These are phyloP conservation scores for Cataglyphis cursor DNA, from an alignment of 2,888 invertebrate genomes.

Conservation along the genomic window DNA sequence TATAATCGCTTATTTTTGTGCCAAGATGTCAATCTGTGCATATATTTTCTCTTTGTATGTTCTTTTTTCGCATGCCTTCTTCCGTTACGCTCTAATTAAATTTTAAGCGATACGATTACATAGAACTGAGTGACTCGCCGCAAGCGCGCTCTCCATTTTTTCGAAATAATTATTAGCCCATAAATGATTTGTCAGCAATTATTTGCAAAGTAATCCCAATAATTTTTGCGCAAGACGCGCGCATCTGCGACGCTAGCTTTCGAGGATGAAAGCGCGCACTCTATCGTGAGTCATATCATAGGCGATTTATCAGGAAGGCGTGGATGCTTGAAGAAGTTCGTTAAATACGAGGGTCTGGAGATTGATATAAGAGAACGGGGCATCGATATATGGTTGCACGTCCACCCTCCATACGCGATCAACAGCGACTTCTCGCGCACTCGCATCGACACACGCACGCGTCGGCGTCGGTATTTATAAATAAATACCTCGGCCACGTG, in stretches of 20 bases:
- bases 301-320: slow-evolving; percentile 62
- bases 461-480: slow-evolving; percentile 77
- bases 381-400: slow-evolving; percentile 46
- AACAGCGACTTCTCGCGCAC: slow-evolving; percentile 32
- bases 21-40: slow-evolving; percentile 20
- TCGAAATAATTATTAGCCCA: slow-evolving; percentile 27
- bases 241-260: neutral
- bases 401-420: slow-evolving; percentile 20
- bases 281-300: slow-evolving; percentile 27
- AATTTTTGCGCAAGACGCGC: neutral
- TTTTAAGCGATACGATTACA: neutral
- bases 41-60: slow-evolving; percentile 3
- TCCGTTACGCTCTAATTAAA: slow-evolving; percentile 33
- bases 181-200: slow-evolving; percentile 22
- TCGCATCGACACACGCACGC: slow-evolving; percentile 42
- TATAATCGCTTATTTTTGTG: neutral
- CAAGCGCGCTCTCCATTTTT: neutral
- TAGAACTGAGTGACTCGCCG: neutral
- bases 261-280: slow-evolving; percentile 26
- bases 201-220: neutral
- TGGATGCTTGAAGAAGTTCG: slow-evolving; percentile 64
- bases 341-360: slow-evolving; percentile 56
- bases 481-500: slow-evolving; percentile 80
- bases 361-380: slow-evolving; percentile 53
- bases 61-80: neutral